Evolutionary conservation across 2,888 invertebrate genomes (phyloP), one percentile per base, ranked within the genome.

Genomic region (Phaedon cochleariae): DNA sequence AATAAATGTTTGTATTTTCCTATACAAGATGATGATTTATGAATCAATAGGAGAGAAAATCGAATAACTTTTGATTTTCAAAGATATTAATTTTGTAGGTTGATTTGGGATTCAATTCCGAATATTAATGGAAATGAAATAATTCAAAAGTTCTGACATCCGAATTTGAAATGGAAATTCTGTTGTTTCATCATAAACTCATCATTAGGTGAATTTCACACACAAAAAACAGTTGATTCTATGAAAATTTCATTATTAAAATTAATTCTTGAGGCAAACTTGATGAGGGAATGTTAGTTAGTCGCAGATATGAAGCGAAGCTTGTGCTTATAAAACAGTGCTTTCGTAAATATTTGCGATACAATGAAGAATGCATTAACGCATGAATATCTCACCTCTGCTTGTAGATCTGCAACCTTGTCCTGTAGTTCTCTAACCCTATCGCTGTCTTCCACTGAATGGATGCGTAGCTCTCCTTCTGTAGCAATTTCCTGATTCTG

Each of bases 401-500:
- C 94, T 85, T 95, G 95, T 31, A 97, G 87, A 83, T 96, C 96
- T 37, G 93, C 94, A 70, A 97, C 92, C 84, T 94, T 94, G 84
- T 96, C 96, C 83, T 96, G 96, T 68, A 97, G 86, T 76, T 96
- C 96, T 65, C 95, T 90, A 22, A 95, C 93, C 77, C 92, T 89
- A 72, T 95, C 95, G 58, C 92, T 92, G 78, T 95, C 94, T 67
- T 93, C 94, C 76, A 92, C 87, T 7, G 85, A 85, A 82, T 93
- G 94, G 74, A 92, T 93, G 68, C 95, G 88, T 59, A 97, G 86
- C 83, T 96, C 96, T 2, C 96, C 96, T 82, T 96, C 96, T 0
- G 97, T 94, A 22, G 95, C 88, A 88, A 97, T 92, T 84, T 97
- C 97, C 83, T 97, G 96, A 82, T 95, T 96, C 96, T 97, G 82